phyloP scores from a whole-genome alignment of 2,888 invertebrate genomes.

The Halictus quadricinctus region DNA sequence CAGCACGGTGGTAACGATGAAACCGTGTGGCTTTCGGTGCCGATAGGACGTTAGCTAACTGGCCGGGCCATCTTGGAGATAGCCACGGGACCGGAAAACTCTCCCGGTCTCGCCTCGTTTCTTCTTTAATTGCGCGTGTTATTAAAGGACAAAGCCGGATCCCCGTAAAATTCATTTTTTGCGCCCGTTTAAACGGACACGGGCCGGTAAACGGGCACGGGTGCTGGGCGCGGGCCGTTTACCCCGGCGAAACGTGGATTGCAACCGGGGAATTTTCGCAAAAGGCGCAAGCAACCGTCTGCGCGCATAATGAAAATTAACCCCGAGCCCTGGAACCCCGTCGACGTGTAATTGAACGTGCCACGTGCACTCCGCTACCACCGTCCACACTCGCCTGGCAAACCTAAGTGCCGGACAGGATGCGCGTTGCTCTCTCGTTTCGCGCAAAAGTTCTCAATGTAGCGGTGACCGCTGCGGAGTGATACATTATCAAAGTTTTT shows the following conservation, averaged over 20 bases:
- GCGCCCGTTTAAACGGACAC: constrained; percentile 10
- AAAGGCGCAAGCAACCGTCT: constrained; percentile 1
- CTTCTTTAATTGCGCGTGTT: constrained; percentile 43
- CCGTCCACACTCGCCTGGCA: constrained; percentile 8
- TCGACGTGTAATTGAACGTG: constrained; percentile 31
- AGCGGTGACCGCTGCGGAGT: background rate
- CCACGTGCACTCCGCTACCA: constrained; percentile 20
- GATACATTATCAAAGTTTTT: background rate
- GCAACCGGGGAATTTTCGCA: constrained; percentile 17
- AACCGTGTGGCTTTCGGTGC: background rate
- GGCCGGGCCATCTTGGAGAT: background rate
- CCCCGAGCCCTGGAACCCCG: background rate
- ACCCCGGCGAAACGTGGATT: background rate
- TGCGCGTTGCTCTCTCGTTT: background rate
- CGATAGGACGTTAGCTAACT: background rate
- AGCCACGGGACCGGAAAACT: constrained; percentile 12
- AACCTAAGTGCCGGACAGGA: constrained; percentile 10
- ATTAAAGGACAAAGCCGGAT: constrained; percentile 27
- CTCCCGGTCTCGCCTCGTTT: constrained; percentile 39
- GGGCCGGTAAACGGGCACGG: background rate
- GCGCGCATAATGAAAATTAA: constrained; percentile 39
- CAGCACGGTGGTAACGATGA: background rate
- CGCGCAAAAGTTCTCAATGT: background rate
- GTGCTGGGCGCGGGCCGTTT: background rate
- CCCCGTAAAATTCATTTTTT: constrained; percentile 23